Base-by-base conservation (phyloP, 2,797 vertebrate species). In the Lepidocolaptes lacrymiger region DNA sequence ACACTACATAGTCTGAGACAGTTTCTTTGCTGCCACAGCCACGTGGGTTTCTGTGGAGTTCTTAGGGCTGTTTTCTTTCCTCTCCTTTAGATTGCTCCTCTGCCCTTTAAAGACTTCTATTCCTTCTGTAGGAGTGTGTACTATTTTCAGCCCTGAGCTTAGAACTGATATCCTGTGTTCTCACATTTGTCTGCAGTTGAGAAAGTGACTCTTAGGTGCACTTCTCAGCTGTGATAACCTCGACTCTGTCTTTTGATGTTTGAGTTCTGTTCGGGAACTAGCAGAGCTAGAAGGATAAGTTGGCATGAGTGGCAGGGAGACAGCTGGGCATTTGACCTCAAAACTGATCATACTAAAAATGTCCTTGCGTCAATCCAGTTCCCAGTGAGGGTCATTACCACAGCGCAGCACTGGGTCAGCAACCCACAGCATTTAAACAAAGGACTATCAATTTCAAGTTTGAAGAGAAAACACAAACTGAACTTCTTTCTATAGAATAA, bases 141-240 rank as follows among this genome's bases (percentile, higher is more conserved):
- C 91, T 96, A 44, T 91, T 94, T 89, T 83, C 61, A 89, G 87
- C 59, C 49, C 80, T 81, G 62, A 79, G 86, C 67, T 94, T 83
- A 79, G 67, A 93, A 61, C 54, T 89, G 87, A 75, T 86, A 76
- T 39, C 74, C 93, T 14, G 5, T 87, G 64, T 86, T 91, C 89
- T 89, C 85, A 66, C 71, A 51, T 80, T 88, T 91, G 77, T 87
- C 79, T 89, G 34, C 64, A 51, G 79, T 28, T 63, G 77, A 82
- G 88, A 92, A 90, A 71, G 76, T 67, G 85, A 74, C 75, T 95
- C 67, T 62, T 67, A 19, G 0, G 6, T 2, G 5, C 48, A 63
- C 76, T 84, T 75, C 59, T 77, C 52, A 84, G 88, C 76, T 67
- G 37, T 69, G 80, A 86, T 80, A 92, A 94, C 66, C 78, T 68